phyloP scores from a whole-genome alignment of 35 echinoderm and acorn worm genomes.

The Ophiothrix spiculata region DNA sequence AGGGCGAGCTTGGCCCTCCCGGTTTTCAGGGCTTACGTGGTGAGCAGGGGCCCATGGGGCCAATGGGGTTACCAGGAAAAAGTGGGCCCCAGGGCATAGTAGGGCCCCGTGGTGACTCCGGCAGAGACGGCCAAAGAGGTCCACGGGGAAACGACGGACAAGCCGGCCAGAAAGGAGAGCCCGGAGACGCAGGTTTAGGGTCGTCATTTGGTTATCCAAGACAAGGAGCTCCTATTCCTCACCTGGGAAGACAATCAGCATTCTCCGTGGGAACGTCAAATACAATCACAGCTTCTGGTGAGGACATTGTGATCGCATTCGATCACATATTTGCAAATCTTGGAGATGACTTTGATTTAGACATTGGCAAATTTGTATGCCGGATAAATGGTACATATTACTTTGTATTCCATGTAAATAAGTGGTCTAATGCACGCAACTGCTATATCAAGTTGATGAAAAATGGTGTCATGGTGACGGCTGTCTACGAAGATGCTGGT shows the following conservation, averaged over 20 bases:
- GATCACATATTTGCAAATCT: constrained; percentile 73
- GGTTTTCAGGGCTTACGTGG: constrained; percentile 21
- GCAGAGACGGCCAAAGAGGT: neutral
- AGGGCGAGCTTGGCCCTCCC: constrained; percentile 34
- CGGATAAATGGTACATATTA: constrained; percentile 91
- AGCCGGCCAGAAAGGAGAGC: constrained; percentile 47
- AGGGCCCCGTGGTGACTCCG: neutral
- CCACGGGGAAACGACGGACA: constrained; percentile 20
- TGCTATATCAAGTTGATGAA: constrained; percentile 81
- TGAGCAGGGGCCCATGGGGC: constrained; percentile 9
- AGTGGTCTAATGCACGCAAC: constrained; percentile 82
- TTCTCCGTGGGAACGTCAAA: constrained; percentile 71
- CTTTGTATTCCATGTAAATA: constrained; percentile 81
- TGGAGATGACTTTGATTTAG: constrained; percentile 76
- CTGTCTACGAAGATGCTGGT: constrained; percentile 79
- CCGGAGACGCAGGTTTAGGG: constrained; percentile 9
- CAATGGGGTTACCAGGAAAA: constrained; percentile 12
- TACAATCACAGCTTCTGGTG: constrained; percentile 53
- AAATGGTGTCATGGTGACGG: constrained; percentile 61
- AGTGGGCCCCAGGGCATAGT: neutral
- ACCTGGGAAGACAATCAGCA: constrained; percentile 42
- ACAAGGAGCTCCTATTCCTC: neutral
- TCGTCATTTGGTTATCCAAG: neutral
- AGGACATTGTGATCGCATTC: constrained; percentile 55
- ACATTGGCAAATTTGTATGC: constrained; percentile 58